Percentiles rank a stretch among this genome's conserved stretches.
These are phyloP conservation scores for Anolis sagrei DNA, from an alignment of 2,113 vertebrate species.

Conservation along the genomic window DNA sequence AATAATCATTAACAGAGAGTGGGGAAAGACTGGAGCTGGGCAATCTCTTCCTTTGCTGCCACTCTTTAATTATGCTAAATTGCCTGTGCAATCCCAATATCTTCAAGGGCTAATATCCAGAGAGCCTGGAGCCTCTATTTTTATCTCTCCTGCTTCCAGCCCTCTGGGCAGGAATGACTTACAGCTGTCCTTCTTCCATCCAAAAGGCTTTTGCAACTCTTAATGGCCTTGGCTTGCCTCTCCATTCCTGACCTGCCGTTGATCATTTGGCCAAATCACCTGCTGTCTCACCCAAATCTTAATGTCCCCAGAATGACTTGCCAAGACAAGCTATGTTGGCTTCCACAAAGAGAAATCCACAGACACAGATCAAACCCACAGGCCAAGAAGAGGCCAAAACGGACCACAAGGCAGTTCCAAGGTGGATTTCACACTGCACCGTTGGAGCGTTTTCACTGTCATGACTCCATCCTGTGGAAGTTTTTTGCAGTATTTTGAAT, in stretches of 20 bases:
- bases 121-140: conserved; percentile 15
- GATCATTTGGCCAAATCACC: neutral
- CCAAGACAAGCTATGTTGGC: neutral
- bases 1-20: conserved; percentile 19
- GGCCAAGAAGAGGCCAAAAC: no score
- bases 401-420: no score
- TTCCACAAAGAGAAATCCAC: neutral
- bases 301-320: neutral
- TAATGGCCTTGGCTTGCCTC: neutral
- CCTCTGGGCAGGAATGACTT: neutral
- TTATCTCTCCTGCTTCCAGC: neutral
- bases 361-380: neutral
- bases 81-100: conserved; percentile 33
- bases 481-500: no score
- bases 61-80: conserved; percentile 47
- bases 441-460: no score
- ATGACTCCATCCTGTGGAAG: no score
- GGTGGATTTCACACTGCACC: no score
- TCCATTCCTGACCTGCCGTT: neutral
- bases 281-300: neutral
- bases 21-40: conserved; percentile 16
- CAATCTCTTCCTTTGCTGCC: conserved; percentile 32
- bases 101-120: accelerated
- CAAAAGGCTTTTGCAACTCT: neutral
- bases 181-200: neutral